A percentile compares a stretch with the other conserved stretches of the same genome.
Evolutionary conservation across 1,140 invertebrate genomes (phyloP).

Genomic region (Pseudomyrmex sp.): DNA sequence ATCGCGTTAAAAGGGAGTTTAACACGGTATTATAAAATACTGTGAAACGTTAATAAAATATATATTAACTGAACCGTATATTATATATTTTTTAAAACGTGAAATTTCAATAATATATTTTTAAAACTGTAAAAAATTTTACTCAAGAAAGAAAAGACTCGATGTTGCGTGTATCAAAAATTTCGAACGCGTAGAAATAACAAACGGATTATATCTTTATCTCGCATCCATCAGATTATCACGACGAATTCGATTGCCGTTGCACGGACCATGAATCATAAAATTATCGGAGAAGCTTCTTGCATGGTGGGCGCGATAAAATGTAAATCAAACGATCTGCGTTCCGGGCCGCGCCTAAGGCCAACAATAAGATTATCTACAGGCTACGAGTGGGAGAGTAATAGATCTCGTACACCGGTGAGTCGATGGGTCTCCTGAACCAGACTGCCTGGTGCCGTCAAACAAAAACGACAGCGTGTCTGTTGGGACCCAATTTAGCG

Average conservation of each 20-base stretch:
- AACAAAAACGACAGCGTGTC: conserved; percentile 59
- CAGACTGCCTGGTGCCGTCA: conserved; percentile 79
- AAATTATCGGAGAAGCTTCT: conserved; percentile 36
- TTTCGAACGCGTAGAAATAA: not conserved
- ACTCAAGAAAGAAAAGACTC: too few relatives aligned
- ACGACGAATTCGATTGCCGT: conserved; percentile 32
- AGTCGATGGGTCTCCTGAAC: conserved; percentile 28
- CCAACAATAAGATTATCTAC: conserved; percentile 64
- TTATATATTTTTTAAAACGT: too few relatives aligned
- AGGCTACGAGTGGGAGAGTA: conserved; percentile 13
- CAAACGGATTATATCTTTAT: not conserved
- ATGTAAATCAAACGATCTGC: conserved; percentile 58
- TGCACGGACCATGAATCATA: conserved; percentile 28
- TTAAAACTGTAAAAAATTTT: too few relatives aligned
- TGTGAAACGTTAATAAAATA: too few relatives aligned
- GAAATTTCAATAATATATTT: too few relatives aligned
- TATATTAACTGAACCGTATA: too few relatives aligned
- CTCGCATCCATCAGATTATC: conserved; percentile 10
- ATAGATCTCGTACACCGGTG: conserved; percentile 36
- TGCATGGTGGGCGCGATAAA: conserved; percentile 48
- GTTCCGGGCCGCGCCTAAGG: conserved; percentile 42
- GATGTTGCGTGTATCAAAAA: too few relatives aligned
- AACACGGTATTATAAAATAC: too few relatives aligned
- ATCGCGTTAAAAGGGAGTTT: too few relatives aligned
- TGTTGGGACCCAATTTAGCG: too few relatives aligned